phyloP scores from a whole-genome alignment of 1,140 invertebrate species.

The Heliconius nattereri region DNA sequence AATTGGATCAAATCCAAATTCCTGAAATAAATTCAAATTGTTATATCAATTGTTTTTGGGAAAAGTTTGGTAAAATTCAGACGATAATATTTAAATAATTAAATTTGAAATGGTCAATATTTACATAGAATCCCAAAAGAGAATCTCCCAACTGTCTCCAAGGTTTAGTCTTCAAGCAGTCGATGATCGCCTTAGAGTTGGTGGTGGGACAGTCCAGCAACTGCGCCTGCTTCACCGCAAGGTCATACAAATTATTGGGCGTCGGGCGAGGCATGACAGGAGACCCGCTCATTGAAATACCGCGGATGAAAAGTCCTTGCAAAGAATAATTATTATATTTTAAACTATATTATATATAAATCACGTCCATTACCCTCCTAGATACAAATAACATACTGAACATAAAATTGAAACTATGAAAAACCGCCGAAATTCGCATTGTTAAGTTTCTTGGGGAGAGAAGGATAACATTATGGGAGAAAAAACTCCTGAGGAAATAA shows the following conservation, averaged over 20 bases:
- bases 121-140: slow-evolving; percentile 64
- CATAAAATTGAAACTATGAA: no score
- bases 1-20: slow-evolving; percentile 82
- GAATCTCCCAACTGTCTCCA: slow-evolving; percentile 80
- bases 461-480: no score
- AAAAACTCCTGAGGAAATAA: no score
- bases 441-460: no score
- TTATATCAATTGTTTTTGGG: neutral
- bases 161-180: slow-evolving; percentile 83
- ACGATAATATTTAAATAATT: neutral
- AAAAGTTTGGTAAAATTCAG: no score
- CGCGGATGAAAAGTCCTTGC: slow-evolving; percentile 85
- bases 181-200: slow-evolving; percentile 80
- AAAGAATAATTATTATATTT: neutral
- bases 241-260: slow-evolving; percentile 45
- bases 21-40: slow-evolving; percentile 32
- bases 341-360: neutral
- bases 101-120: neutral
- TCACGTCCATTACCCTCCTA: no score
- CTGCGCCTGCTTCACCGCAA: slow-evolving; percentile 85
- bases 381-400: no score
- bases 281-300: slow-evolving; percentile 86
- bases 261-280: slow-evolving; percentile 70
- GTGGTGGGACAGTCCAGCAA: slow-evolving; percentile 85
- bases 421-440: no score